A percentile compares a stretch with the other conserved stretches of the same genome.
phyloP scores from a whole-genome alignment of 1,140 invertebrate genomes.

The Orchesella cincta region DNA sequence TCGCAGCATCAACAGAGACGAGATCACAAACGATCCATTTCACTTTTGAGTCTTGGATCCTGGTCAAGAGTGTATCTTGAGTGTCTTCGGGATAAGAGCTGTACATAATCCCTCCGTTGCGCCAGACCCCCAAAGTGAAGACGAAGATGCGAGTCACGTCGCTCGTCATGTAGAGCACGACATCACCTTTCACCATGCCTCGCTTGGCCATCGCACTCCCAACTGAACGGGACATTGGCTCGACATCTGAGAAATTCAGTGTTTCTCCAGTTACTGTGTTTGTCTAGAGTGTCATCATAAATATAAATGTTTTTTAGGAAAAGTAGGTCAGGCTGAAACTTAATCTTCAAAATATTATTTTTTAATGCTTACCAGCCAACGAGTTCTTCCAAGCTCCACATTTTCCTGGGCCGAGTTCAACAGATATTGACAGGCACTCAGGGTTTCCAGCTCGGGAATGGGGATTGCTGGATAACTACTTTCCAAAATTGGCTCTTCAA shows the following conservation, averaged over 20 bases:
- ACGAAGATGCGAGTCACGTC: constrained; percentile 47
- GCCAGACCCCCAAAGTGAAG: constrained; percentile 46
- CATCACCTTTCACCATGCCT: constrained; percentile 50
- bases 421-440: constrained; percentile 42
- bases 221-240: constrained; percentile 39
- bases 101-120: constrained; percentile 46
- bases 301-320: constrained; percentile 2
- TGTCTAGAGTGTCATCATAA: constrained; percentile 39
- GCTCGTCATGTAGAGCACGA: constrained; percentile 44
- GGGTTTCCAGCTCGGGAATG: constrained; percentile 38
- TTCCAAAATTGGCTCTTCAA: constrained; percentile 39
- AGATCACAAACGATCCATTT: constrained; percentile 48
- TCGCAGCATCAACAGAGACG: constrained; percentile 20
- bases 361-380: constrained; percentile 47
- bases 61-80: constrained; percentile 37
- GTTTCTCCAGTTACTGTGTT: constrained; percentile 43
- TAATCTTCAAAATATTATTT: constrained; percentile 12
- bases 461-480: constrained; percentile 37
- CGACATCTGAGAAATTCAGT: constrained; percentile 43
- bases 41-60: constrained; percentile 43
- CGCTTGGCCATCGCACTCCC: constrained; percentile 44
- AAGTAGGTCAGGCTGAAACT: no score
- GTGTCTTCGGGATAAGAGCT: constrained; percentile 50
- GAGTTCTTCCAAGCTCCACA: constrained; percentile 30
- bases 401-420: constrained; percentile 40